Percentiles rank a stretch among this genome's conserved stretches.
These are phyloP conservation scores for Meteorus sp. DNA, from an alignment of 1,140 invertebrate genomes.

Conservation along the genomic window DNA sequence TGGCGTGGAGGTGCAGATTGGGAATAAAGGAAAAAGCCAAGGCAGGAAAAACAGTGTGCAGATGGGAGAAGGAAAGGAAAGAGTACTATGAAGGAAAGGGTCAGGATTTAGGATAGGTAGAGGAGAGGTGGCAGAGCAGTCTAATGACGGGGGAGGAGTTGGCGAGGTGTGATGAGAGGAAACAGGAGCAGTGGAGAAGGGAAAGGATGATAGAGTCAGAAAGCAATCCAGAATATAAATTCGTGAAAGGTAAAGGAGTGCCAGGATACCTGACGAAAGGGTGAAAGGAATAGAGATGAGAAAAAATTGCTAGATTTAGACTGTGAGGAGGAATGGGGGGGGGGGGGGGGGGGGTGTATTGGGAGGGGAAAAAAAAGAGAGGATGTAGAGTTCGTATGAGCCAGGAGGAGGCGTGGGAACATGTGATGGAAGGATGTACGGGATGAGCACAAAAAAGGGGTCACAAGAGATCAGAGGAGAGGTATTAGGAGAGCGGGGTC, in stretches of 20 bases:
- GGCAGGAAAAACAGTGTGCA: background rate
- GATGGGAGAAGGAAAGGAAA: background rate
- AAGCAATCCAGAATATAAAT: slow-evolving; percentile 14
- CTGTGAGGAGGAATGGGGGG: slow-evolving; percentile 1
- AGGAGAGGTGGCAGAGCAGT: no score
- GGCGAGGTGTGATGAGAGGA: background rate
- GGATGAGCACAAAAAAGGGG: background rate
- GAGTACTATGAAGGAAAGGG: no score
- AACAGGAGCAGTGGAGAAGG: background rate
- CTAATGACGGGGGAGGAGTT: background rate
- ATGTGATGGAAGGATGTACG: background rate
- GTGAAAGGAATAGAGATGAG: slow-evolving; percentile 14
- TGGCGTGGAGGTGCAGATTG: slow-evolving; percentile 9
- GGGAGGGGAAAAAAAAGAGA: background rate
- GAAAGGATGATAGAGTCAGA: slow-evolving; percentile 6
- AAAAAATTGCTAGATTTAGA: slow-evolving; percentile 9
- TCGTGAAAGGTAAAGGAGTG: slow-evolving; percentile 1
- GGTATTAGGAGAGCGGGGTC: background rate
- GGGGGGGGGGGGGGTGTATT: background rate
- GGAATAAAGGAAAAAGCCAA: background rate
- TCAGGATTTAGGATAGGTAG: no score
- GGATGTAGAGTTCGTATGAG: background rate
- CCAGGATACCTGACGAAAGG: slow-evolving; percentile 10
- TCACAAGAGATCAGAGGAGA: background rate
- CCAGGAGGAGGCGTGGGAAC: background rate